Conservation (phyloP, 2,113 vertebrate genomes). For the human (Homo sapiens) region GRCh38 chr11:122096001-122096500, state of each 20-base stretch:
- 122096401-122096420: slow-evolving; percentile 47
- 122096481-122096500: not conserved
- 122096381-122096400: slow-evolving; percentile 66
- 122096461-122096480: slow-evolving; percentile 39
- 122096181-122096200: slow-evolving; percentile 7
- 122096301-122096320: slow-evolving; percentile 48
- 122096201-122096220: slow-evolving; percentile 33
- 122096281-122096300: slow-evolving; percentile 27
- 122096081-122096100: slow-evolving; percentile 32
- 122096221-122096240: slow-evolving; percentile 26
- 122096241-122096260: slow-evolving; percentile 7
- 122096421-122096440: not conserved
- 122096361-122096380: slow-evolving; percentile 8
- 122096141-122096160: not conserved
- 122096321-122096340: not conserved
- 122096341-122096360: not conserved
- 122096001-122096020: slow-evolving; percentile 89
- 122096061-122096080: slow-evolving; percentile 75
- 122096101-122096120: not conserved
- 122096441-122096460: slow-evolving; percentile 21
- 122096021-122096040: slow-evolving; percentile 83
- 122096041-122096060: slow-evolving; percentile 82
- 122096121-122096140: not conserved
- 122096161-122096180: not conserved
- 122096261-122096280: slow-evolving; percentile 1